Percentiles rank a stretch among this genome's conserved stretches.
These are phyloP conservation scores for Cygnus atratus DNA, from an alignment of 2,113 vertebrate genomes.

Conservation along the genomic window DNA sequence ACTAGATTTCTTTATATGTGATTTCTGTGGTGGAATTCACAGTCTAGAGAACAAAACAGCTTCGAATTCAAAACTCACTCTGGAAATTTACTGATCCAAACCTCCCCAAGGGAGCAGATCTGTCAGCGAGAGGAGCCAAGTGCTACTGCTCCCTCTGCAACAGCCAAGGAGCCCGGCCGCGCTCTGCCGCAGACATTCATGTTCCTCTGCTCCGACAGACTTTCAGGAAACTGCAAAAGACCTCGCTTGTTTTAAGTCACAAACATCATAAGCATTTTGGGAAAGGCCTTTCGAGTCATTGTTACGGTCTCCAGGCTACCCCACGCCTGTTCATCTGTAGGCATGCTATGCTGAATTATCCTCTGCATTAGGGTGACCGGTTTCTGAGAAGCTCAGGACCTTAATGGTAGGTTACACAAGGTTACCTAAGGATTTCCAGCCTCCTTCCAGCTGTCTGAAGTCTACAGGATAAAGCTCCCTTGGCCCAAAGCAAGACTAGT, in stretches of 20 bases:
- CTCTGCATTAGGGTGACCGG: background rate
- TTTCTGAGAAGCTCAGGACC: background rate
- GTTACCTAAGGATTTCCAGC: slow-evolving; percentile 33
- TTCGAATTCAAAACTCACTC: background rate
- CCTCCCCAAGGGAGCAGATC: background rate
- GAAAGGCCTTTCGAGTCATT: background rate
- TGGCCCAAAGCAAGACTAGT: slow-evolving; percentile 14
- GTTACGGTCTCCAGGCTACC: background rate
- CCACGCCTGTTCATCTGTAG: background rate
- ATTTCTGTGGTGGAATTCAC: background rate
- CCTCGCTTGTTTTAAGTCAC: background rate
- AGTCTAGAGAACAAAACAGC: background rate
- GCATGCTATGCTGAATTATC: background rate
- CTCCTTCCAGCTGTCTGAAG: slow-evolving; percentile 26
- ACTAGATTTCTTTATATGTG: background rate
- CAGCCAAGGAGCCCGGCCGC: background rate
- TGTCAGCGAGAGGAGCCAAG: background rate
- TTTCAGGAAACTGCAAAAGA: background rate
- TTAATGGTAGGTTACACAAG: background rate
- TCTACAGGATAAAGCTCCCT: background rate
- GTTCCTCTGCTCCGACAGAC: background rate
- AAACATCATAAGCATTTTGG: background rate
- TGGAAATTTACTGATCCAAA: background rate
- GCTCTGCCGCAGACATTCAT: background rate
- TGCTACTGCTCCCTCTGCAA: background rate